Conservation (phyloP, 1,140 invertebrate species). For the Spodoptera litura region DNA sequence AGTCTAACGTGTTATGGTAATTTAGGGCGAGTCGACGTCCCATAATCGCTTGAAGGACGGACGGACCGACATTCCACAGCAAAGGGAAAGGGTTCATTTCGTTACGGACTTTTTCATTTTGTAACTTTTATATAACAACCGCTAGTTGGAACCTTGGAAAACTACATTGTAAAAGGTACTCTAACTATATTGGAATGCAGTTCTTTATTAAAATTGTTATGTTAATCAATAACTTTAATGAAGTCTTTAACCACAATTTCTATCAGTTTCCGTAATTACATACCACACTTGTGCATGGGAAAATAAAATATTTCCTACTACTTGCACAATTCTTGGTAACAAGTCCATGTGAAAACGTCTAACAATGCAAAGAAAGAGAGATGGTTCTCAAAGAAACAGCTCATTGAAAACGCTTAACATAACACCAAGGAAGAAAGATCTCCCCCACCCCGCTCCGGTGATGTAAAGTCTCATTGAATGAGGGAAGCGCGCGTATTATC, state of each 20-base stretch:
- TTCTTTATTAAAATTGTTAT: background rate
- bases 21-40: conserved; percentile 75
- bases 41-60: conserved; percentile 80
- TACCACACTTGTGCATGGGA: background rate
- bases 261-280: background rate
- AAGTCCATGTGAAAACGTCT: conserved; percentile 74
- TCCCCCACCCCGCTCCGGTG: conserved; percentile 50
- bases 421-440: conserved; percentile 62
- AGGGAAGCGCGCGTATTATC: conserved; percentile 50
- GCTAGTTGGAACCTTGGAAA: background rate
- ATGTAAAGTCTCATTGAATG: conserved; percentile 18
- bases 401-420: conserved; percentile 74
- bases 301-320: conserved; percentile 51
- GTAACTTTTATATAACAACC: conserved; percentile 17
- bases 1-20: conserved; percentile 68
- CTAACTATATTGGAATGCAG: background rate
- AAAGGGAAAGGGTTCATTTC: conserved; percentile 50
- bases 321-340: conserved; percentile 68
- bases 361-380: conserved; percentile 73
- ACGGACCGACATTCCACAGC: conserved; percentile 67
- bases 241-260: background rate
- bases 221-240: background rate
- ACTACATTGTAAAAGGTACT: conserved; percentile 16
- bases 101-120: conserved; percentile 40
- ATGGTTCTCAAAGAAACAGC: conserved; percentile 71